These are phyloP conservation scores for Pogonocherus hispidulus DNA, from an alignment of 2,888 invertebrate species.

Conservation along the genomic window DNA sequence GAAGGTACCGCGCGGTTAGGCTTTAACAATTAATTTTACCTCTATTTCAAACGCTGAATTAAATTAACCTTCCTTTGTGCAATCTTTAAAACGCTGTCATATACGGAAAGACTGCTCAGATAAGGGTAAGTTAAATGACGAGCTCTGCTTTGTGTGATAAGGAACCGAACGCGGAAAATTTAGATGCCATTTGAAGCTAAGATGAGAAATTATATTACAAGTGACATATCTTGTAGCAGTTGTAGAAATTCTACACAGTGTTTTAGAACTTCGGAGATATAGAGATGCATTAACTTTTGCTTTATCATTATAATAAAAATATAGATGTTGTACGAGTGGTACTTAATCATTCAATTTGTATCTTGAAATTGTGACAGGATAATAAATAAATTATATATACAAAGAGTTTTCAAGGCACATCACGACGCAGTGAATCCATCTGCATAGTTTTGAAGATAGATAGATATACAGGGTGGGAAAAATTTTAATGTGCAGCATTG, in stretches of 20 bases:
- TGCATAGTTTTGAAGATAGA: too few species aligned
- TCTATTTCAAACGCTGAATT: slow-evolving; percentile 21
- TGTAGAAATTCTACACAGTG: slow-evolving; percentile 4
- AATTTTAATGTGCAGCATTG: too few species aligned
- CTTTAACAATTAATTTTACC: slow-evolving; percentile 24
- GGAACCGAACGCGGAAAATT: slow-evolving; percentile 36
- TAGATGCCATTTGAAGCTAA: slow-evolving; percentile 16
- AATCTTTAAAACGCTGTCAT: slow-evolving; percentile 32
- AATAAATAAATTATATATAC: too few species aligned
- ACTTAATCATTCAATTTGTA: too few species aligned
- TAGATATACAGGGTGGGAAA: too few species aligned
- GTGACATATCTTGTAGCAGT: not conserved
- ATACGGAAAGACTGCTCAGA: slow-evolving; percentile 19
- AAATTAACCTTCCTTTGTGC: slow-evolving; percentile 32
- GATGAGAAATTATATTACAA: not conserved
- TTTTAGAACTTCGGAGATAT: too few species aligned
- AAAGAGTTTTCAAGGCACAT: too few species aligned
- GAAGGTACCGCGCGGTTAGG: not conserved
- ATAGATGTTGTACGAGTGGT: too few species aligned
- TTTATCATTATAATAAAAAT: too few species aligned
- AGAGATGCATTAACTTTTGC: too few species aligned
- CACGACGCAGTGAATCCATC: too few species aligned
- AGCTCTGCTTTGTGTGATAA: slow-evolving; percentile 31
- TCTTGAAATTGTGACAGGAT: too few species aligned
- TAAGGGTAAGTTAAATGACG: slow-evolving; percentile 30